A percentile compares a stretch with the other conserved stretches of the same genome.
phyloP scores from a whole-genome alignment of 2,797 vertebrate genomes.

The Sarcoramphus papa region DNA sequence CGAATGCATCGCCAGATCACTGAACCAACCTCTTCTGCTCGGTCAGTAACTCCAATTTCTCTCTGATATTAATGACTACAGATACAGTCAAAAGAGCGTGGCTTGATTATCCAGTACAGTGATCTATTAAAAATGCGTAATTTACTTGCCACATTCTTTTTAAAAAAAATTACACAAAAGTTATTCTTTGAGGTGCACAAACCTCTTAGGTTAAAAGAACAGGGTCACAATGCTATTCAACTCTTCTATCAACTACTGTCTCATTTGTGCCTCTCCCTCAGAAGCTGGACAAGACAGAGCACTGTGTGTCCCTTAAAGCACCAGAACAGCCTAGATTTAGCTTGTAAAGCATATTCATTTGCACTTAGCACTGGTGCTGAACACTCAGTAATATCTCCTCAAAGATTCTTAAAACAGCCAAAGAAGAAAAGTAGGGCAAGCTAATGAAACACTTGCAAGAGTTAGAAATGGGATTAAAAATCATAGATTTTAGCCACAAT shows the following conservation, averaged over 20 bases:
- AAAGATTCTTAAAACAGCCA: conserved; percentile 27
- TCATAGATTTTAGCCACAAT: not conserved
- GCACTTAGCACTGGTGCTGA: conserved; percentile 9
- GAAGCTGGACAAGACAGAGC: not conserved
- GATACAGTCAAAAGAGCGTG: not conserved
- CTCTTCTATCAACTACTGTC: not conserved
- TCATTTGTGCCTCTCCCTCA: not conserved
- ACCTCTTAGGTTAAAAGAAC: not conserved
- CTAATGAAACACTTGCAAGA: conserved; percentile 43
- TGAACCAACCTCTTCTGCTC: conserved; percentile 84
- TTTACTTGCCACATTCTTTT: not conserved
- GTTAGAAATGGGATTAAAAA: conserved; percentile 27
- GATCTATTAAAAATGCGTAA: not conserved
- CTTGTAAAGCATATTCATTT: conserved; percentile 41
- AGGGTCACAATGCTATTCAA: not conserved
- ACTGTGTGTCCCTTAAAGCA: not conserved
- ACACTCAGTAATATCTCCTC: not conserved
- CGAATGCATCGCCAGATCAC: conserved; percentile 92
- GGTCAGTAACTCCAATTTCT: conserved; percentile 69
- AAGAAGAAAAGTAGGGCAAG: conserved; percentile 52
- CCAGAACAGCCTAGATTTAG: conserved; percentile 7
- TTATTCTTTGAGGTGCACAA: not conserved
- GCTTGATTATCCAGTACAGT: not conserved
- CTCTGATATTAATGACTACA: not conserved
- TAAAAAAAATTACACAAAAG: not conserved